Evolutionary conservation across 1,140 invertebrate genomes (phyloP), one percentile per base, ranked within the genome.

Genomic region (Elysia chlorotica): DNA sequence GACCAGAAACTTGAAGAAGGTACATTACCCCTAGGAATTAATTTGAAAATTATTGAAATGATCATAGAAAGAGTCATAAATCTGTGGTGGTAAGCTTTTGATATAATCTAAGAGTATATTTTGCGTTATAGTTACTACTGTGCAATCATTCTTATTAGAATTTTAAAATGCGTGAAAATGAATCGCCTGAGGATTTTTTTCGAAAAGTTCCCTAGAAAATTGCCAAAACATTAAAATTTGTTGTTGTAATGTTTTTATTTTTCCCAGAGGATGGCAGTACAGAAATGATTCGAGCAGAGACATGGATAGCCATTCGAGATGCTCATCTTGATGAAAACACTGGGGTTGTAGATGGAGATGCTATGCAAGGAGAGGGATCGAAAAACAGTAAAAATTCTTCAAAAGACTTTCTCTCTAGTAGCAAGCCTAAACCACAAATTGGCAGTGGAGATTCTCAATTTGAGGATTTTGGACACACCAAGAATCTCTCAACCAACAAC

Each of bases 291-390:
- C 48, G 41, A 57, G 78, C 78, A 23, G 76, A 79, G 35, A 77
- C 78, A 38, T 79, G 78, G 78, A 77, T 76, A 66, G 62, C 73
- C 19, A 77, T 79, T n/a, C 71, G 48, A 23, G 74, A 77, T 31
- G 36, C 41, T 48, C 37, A 54, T 2, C 33, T 75, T 28, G 69
- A 71, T n/a, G 73, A 68, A 31, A 70, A 74, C 2, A 61, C 63
- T 35, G 37, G 31, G 25, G 48, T 30, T 5, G 23, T 38, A 14
- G 62, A 56, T 53, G 41, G 28, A 10, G 35, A 36, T 25, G n/a
- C 2, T 56, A 17, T 57, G n/a, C 56, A 36, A 59, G 54, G 3
- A 57, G 54, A 17, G 31, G 37, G 65, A 23, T 2, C 31, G 28
- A 36, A 48, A 69, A 23, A 17, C 41, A 6, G n/a, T 36, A 21